Percentiles rank a stretch among this genome's conserved stretches.
Conservation (phyloP, 2,113 vertebrate species). For the Puntigrus tetrazona region DNA sequence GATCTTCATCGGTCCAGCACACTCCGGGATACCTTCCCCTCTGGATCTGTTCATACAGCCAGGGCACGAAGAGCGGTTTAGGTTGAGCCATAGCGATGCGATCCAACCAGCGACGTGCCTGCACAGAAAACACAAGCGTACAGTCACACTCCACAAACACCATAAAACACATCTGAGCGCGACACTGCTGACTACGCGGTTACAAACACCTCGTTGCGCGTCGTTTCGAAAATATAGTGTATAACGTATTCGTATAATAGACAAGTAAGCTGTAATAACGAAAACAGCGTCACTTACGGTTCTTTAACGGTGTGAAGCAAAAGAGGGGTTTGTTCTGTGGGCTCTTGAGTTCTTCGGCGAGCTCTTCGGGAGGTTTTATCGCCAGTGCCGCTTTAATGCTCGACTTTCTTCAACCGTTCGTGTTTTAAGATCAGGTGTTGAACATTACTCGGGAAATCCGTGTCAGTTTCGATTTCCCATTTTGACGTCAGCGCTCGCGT, state of each 20-base stretch:
- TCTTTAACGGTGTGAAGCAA: neutral
- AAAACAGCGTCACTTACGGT: neutral
- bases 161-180: too few relatives aligned
- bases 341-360: neutral
- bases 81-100: slow-evolving; percentile 73
- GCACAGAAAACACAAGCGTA: neutral
- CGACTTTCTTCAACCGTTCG: neutral
- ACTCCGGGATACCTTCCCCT: slow-evolving; percentile 76
- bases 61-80: slow-evolving; percentile 82
- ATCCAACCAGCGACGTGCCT: neutral
- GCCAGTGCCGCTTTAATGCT: neutral
- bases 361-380: neutral
- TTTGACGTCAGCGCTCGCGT: slow-evolving; percentile 53
- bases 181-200: too few relatives aligned
- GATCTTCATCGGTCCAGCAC: slow-evolving; percentile 72
- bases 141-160: too few relatives aligned
- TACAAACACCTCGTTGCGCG: too few relatives aligned
- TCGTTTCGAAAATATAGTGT: too few relatives aligned
- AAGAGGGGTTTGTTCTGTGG: neutral
- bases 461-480: slow-evolving; percentile 72
- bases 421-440: neutral
- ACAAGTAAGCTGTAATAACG: neutral
- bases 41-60: slow-evolving; percentile 78
- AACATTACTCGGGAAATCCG: slow-evolving; percentile 63
- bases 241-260: neutral